Evolutionary conservation across 1,140 invertebrate species (phyloP).

Genomic region (Paraescarpia echinospica): DNA sequence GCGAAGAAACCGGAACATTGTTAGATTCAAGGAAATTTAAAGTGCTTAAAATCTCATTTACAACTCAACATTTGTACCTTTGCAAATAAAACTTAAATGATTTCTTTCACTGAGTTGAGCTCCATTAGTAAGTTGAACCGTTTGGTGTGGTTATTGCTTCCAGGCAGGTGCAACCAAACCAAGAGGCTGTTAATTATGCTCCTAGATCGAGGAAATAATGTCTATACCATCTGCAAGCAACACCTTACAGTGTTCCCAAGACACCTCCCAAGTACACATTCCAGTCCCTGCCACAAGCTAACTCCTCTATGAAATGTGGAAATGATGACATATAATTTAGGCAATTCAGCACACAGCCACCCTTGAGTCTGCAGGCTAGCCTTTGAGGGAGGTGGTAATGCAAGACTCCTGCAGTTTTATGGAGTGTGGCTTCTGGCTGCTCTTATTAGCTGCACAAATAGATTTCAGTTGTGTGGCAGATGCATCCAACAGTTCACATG

Average conservation of each 20-base stretch:
- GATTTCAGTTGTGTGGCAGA: not conserved
- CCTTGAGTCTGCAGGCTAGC: not conserved
- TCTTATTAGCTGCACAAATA: not conserved
- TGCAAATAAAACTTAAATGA: not conserved
- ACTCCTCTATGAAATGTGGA: not conserved
- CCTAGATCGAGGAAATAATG: not conserved
- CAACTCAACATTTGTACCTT: not conserved
- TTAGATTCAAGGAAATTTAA: not conserved
- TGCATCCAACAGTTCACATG: not conserved
- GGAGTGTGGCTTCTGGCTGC: not conserved
- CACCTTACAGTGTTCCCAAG: not conserved
- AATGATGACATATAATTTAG: not conserved
- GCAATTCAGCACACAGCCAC: not conserved
- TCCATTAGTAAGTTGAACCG: not conserved
- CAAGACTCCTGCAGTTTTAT: not conserved
- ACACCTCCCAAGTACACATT: not conserved
- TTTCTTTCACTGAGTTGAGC: not conserved
- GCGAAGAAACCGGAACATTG: too few relatives aligned
- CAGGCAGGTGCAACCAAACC: not conserved
- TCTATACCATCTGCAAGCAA: not conserved
- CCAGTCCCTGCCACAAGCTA: not conserved
- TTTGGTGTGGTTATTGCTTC: not conserved
- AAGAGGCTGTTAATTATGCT: not conserved
- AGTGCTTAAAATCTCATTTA: not conserved
- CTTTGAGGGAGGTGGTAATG: not conserved